Conservation (phyloP, 1,140 invertebrate species). For the Andrena cerasifolii region DNA sequence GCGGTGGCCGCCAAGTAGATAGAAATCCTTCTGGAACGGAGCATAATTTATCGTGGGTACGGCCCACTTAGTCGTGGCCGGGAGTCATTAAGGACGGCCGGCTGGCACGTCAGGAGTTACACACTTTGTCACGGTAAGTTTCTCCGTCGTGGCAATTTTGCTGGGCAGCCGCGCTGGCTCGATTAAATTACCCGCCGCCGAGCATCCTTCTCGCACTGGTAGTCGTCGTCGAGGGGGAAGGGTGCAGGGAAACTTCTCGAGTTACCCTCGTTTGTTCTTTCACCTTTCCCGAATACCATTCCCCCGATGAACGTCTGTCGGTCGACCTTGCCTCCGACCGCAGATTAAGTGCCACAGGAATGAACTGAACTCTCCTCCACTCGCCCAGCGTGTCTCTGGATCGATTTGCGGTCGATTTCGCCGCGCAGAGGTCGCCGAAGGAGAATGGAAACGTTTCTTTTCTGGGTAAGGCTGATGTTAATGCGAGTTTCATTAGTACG, state of each 20-base stretch:
- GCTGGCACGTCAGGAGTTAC: conserved; percentile 44
- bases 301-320: conserved; percentile 4
- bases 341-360: neutral
- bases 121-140: conserved; percentile 53
- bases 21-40: conserved; percentile 29
- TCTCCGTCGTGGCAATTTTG: conserved; percentile 43
- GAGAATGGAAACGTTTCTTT: too few relatives aligned
- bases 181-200: conserved; percentile 49
- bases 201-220: neutral
- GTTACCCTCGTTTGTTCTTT: conserved; percentile 39
- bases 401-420: too few relatives aligned
- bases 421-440: too few relatives aligned
- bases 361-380: too few relatives aligned
- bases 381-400: too few relatives aligned
- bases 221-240: neutral
- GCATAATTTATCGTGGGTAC: conserved; percentile 44
- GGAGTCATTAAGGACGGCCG: conserved; percentile 51
- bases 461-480: too few relatives aligned
- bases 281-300: neutral
- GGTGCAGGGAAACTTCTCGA: conserved; percentile 16
- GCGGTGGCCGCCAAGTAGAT: conserved; percentile 2
- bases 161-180: conserved; percentile 23
- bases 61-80: conserved; percentile 46
- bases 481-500: too few relatives aligned
- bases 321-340: neutral